These are phyloP conservation scores for Allobates femoralis DNA, from an alignment of 2,797 vertebrate genomes.

Conservation along the genomic window DNA sequence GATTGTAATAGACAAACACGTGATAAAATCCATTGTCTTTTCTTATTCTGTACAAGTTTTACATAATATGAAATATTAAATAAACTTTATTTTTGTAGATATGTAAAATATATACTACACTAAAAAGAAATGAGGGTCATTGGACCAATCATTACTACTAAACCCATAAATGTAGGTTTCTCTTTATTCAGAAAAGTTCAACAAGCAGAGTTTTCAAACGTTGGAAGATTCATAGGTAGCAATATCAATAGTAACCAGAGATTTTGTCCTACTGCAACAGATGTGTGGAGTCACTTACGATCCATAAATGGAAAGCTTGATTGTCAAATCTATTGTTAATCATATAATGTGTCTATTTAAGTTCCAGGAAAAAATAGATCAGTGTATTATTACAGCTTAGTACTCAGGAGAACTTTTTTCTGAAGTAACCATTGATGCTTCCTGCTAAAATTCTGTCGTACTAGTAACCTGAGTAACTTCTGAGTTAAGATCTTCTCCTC, in stretches of 20 bases:
- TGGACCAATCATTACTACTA: neutral
- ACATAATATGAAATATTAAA: conserved; percentile 6
- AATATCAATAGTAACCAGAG: conserved; percentile 15
- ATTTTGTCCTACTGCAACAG: neutral
- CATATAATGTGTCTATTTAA: neutral
- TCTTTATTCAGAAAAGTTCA: neutral
- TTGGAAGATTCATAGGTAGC: conserved; percentile 39
- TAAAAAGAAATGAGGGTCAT: neutral
- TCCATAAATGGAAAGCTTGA: conserved; percentile 22
- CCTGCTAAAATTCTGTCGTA: conserved; percentile 80
- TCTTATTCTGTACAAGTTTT: conserved; percentile 20
- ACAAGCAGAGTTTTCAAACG: neutral
- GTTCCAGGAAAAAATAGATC: neutral
- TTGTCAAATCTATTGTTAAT: conserved; percentile 41
- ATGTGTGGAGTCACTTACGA: neutral
- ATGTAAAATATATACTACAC: neutral
- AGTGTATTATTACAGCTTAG: neutral
- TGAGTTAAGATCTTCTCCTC: conserved; percentile 75
- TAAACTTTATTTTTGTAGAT: neutral
- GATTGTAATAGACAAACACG: neutral
- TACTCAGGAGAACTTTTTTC: neutral
- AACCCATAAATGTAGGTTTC: neutral
- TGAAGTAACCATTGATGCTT: neutral
- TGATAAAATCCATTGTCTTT: neutral
- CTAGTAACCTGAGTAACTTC: conserved; percentile 82